These are phyloP conservation scores for Habropoda laboriosa DNA, from an alignment of 1,140 invertebrate genomes.

Conservation along the genomic window DNA sequence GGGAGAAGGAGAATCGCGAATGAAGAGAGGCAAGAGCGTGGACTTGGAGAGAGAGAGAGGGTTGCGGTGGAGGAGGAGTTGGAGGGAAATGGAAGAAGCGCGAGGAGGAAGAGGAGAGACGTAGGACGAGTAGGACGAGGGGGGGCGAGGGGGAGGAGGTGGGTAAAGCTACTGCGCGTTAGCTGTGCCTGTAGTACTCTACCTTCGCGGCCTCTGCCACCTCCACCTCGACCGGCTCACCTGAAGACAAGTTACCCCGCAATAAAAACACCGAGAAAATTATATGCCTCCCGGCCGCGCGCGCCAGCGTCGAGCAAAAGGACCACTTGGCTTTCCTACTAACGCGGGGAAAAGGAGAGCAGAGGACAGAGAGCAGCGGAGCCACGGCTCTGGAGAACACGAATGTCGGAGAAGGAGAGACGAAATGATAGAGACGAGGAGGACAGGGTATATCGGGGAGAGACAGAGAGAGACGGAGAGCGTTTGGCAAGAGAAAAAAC, in stretches of 20 bases:
- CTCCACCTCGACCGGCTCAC: slow-evolving; percentile 79
- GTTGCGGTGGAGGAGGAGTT: neutral
- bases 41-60: slow-evolving; percentile 25
- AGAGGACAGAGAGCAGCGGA: slow-evolving; percentile 51
- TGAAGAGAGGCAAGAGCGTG: slow-evolving; percentile 19
- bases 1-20: neutral
- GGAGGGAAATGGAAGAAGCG: slow-evolving; percentile 21
- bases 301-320: slow-evolving; percentile 70
- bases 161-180: slow-evolving; percentile 79
- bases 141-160: slow-evolving; percentile 42
- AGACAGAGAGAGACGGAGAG: slow-evolving; percentile 24
- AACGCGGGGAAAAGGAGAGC: slow-evolving; percentile 72
- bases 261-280: slow-evolving; percentile 82
- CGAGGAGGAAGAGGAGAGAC: slow-evolving; percentile 35
- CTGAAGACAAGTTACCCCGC: slow-evolving; percentile 82
- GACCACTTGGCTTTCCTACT: slow-evolving; percentile 77
- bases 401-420: slow-evolving; percentile 14
- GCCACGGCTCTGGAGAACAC: slow-evolving; percentile 6
- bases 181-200: slow-evolving; percentile 79
- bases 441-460: slow-evolving; percentile 29
- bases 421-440: slow-evolving; percentile 19
- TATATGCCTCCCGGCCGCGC: slow-evolving; percentile 80
- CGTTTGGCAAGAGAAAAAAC: slow-evolving; percentile 17
- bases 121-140: slow-evolving; percentile 42
- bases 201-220: slow-evolving; percentile 71